phyloP scores from a whole-genome alignment of 2,113 vertebrate genomes.

The Anhinga rufa region DNA sequence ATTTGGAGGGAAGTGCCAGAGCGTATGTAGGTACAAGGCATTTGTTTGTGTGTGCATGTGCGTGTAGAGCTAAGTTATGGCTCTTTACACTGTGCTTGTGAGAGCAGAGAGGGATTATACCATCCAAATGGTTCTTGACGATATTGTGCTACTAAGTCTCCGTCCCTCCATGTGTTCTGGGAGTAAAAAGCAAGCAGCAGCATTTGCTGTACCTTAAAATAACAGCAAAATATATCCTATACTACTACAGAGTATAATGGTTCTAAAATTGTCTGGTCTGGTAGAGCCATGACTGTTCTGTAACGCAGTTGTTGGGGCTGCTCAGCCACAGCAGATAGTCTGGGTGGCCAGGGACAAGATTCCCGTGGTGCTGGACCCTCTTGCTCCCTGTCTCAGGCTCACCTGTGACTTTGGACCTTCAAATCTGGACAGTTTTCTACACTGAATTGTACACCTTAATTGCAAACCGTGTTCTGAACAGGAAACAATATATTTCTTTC shows the following conservation, averaged over 20 bases:
- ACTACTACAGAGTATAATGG: neutral
- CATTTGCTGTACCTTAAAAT: neutral
- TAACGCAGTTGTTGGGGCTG: rapidly evolving
- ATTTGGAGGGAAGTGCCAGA: neutral
- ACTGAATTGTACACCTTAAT: neutral
- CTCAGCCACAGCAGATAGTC: neutral
- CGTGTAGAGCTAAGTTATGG: neutral
- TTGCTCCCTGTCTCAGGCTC: neutral
- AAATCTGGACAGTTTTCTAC: neutral
- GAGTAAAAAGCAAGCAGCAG: neutral
- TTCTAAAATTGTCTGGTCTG: neutral
- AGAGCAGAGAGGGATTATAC: neutral
- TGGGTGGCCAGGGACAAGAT: neutral
- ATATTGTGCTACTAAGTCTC: neutral
- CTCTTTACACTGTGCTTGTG: neutral
- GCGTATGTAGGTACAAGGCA: neutral
- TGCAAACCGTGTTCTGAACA: neutral
- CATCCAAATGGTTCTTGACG: neutral
- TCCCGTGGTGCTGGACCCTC: neutral
- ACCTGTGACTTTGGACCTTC: neutral
- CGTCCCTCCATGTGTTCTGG: neutral
- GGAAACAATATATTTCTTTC: neutral
- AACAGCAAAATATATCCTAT: neutral
- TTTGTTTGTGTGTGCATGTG: neutral
- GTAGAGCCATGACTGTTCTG: neutral